These are phyloP conservation scores for Tubulanus polymorphus DNA, from an alignment of 2,888 invertebrate species.

Conservation along the genomic window DNA sequence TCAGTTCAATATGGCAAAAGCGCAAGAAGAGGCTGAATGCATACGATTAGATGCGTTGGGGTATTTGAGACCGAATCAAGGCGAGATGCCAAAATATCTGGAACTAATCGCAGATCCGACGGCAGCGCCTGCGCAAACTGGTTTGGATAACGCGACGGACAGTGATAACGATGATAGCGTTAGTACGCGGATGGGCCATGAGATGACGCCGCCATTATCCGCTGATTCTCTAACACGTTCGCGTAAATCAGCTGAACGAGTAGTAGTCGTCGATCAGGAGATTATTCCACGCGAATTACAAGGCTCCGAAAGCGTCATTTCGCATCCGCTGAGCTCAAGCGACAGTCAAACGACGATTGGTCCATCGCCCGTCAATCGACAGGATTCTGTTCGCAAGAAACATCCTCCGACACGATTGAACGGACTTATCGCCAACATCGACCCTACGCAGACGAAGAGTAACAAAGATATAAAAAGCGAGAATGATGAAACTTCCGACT, in stretches of 20 bases:
- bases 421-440: neutral
- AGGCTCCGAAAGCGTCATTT: neutral
- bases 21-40: too few relatives aligned
- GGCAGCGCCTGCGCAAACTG: slow-evolving; percentile 12
- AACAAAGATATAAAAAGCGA: neutral
- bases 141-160: too few relatives aligned
- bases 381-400: neutral
- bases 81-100: slow-evolving; percentile 23
- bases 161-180: too few relatives aligned
- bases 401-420: neutral
- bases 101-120: slow-evolving; percentile 26
- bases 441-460: neutral
- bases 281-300: neutral
- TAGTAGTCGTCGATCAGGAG: too few relatives aligned
- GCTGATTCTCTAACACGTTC: neutral
- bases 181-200: too few relatives aligned
- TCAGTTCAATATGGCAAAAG: neutral
- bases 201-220: neutral
- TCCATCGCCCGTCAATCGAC: neutral
- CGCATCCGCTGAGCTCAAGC: too few relatives aligned
- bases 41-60: slow-evolving; percentile 9
- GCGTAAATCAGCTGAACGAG: too few relatives aligned
- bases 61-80: slow-evolving; percentile 24
- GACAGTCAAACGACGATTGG: neutral
- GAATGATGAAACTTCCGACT: too few relatives aligned